A percentile compares a stretch with the other conserved stretches of the same genome.
Evolutionary conservation across 2,888 invertebrate genomes (phyloP).

Genomic region (Rhamphomyia laevipes): DNA sequence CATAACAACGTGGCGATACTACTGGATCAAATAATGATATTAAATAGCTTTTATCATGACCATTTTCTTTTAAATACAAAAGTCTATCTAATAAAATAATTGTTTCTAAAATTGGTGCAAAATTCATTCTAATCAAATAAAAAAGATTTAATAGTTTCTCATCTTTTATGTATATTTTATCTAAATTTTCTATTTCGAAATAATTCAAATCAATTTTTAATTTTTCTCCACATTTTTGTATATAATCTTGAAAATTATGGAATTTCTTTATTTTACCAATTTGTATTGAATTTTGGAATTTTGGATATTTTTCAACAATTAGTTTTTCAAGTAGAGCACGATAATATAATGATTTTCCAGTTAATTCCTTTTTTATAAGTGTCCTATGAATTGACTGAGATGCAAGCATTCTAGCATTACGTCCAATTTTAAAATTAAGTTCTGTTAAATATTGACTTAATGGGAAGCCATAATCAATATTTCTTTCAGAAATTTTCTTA

Average conservation of each 20-base stretch:
- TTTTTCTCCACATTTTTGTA: slow-evolving; percentile 51
- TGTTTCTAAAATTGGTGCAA: slow-evolving; percentile 71
- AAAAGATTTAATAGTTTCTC: slow-evolving; percentile 56
- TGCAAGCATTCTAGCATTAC: slow-evolving; percentile 76
- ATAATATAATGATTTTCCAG: slow-evolving; percentile 55
- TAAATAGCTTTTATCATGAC: slow-evolving; percentile 46
- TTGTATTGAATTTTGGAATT: slow-evolving; percentile 39
- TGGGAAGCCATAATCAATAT: slow-evolving; percentile 48
- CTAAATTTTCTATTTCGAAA: slow-evolving; percentile 39
- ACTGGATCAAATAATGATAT: slow-evolving; percentile 74
- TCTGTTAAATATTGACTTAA: slow-evolving; percentile 49
- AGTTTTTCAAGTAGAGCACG: slow-evolving; percentile 63
- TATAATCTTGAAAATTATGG: slow-evolving; percentile 55
- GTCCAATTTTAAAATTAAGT: slow-evolving; percentile 44
- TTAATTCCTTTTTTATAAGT: slow-evolving; percentile 41
- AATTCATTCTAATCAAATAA: slow-evolving; percentile 60
- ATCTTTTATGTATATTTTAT: slow-evolving; percentile 33
- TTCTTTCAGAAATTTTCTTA: slow-evolving; percentile 22
- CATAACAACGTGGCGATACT: slow-evolving; percentile 72
- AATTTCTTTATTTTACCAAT: slow-evolving; percentile 53
- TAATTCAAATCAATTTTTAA: slow-evolving; percentile 33
- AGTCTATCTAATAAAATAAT: slow-evolving; percentile 72
- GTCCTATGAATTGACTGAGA: slow-evolving; percentile 72
- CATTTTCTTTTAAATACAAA: slow-evolving; percentile 59
- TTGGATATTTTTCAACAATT: slow-evolving; percentile 36